These are phyloP conservation scores for Heliconius ethilla DNA, from an alignment of 2,888 invertebrate genomes.

Conservation along the genomic window DNA sequence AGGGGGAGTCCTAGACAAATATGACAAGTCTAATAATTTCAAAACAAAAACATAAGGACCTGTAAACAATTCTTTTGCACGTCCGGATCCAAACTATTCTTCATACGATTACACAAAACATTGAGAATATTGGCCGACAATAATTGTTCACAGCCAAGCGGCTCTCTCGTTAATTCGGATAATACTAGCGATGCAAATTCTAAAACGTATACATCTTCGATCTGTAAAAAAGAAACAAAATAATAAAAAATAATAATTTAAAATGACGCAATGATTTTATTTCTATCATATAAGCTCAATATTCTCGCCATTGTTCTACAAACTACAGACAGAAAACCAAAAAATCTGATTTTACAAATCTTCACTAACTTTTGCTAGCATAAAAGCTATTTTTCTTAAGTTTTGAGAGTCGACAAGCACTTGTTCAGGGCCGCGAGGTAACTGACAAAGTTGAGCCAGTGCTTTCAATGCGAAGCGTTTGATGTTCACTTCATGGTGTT, in stretches of 20 bases:
- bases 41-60: slow-evolving; percentile 54
- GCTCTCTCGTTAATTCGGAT: slow-evolving; percentile 76
- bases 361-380: slow-evolving; percentile 57
- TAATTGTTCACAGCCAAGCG: slow-evolving; percentile 73
- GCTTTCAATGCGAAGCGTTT: slow-evolving; percentile 79
- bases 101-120: slow-evolving; percentile 74
- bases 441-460: slow-evolving; percentile 75
- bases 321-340: too few species aligned
- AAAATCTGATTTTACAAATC: too few species aligned
- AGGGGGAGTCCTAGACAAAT: not conserved
- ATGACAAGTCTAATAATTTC: not conserved
- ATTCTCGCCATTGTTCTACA: too few species aligned
- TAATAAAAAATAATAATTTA: not conserved
- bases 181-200: slow-evolving; percentile 80
- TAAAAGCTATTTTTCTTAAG: slow-evolving; percentile 67
- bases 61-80: slow-evolving; percentile 81
- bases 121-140: slow-evolving; percentile 71
- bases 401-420: slow-evolving; percentile 66
- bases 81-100: slow-evolving; percentile 79
- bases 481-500: slow-evolving; percentile 68
- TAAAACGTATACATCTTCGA: slow-evolving; percentile 77
- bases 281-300: not conserved
- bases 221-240: slow-evolving; percentile 50
- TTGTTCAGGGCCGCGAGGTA: slow-evolving; percentile 73
- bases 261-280: not conserved